Conservation (phyloP, 1,140 invertebrate species). For the Drosophila navojoa region DNA sequence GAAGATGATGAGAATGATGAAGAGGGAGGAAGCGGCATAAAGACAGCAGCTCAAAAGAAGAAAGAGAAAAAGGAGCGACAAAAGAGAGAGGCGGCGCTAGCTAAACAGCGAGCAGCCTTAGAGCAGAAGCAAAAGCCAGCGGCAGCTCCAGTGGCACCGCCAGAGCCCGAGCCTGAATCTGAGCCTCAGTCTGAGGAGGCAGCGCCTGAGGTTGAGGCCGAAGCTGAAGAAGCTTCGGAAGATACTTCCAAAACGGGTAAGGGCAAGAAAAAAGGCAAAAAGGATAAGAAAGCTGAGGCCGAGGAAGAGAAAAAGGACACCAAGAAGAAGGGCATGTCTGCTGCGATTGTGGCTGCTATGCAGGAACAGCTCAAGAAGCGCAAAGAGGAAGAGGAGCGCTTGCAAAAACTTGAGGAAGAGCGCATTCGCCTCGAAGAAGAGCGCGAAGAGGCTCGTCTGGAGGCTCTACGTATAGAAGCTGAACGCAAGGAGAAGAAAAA, state of each 20-base stretch:
- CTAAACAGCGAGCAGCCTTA: constrained; percentile 84
- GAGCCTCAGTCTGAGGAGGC: constrained; percentile 79
- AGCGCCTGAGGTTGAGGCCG: constrained; percentile 83
- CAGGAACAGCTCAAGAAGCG: constrained; percentile 93
- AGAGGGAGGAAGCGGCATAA: constrained; percentile 88
- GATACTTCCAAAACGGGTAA: constrained; percentile 77
- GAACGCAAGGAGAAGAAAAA: constrained; percentile 96
- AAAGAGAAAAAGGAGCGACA: constrained; percentile 94
- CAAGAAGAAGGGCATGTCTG: constrained; percentile 89
- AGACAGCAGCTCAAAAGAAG: constrained; percentile 93
- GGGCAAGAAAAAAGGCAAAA: constrained; percentile 86
- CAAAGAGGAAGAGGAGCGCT: constrained; percentile 95
- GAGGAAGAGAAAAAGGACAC: constrained; percentile 85
- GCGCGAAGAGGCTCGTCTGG: constrained; percentile 88
- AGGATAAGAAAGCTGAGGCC: constrained; percentile 86
- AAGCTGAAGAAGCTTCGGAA: constrained; percentile 83
- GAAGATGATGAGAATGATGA: constrained; percentile 85
- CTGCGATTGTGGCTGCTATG: constrained; percentile 92
- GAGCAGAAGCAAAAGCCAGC: constrained; percentile 84
- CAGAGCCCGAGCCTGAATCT: constrained; percentile 72
- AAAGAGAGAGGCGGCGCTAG: constrained; percentile 87
- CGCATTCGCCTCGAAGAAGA: constrained; percentile 90
- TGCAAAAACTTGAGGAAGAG: constrained; percentile 92
- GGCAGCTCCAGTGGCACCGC: constrained; percentile 61
- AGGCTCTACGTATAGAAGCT: constrained; percentile 91